Evolutionary conservation across 2,888 invertebrate species (phyloP), one percentile per base, ranked within the genome.

Genomic region (Lumbricus terrestris): DNA sequence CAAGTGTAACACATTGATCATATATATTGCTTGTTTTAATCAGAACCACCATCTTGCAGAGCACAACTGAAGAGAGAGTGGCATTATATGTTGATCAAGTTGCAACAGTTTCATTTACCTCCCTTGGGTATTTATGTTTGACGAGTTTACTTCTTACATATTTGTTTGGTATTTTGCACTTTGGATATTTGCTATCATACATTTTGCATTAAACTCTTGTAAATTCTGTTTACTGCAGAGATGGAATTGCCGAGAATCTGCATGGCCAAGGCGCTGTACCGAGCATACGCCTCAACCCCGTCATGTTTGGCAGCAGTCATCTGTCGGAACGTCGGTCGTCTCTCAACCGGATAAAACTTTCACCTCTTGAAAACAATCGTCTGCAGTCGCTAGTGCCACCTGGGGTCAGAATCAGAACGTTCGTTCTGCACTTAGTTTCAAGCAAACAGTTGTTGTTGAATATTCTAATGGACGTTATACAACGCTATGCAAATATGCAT

Each of bases 311-410:
- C 85, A 85, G 23, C 37, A 33, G 35, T 85, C 85, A 85, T 35
- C 85, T 37, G 85, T 35, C 34, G 23, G 85, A 85, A 35, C 34
- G 85, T 18, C 85, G 85, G 85, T 85, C 85, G 23, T 85, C 85
- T 34, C 85, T 85, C 35, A 85, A 85, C 37, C 85, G 85, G 34
- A 85, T 85, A 4, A 85, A 85, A 23, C 37, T 85, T 29, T 37
- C 37, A 33, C 85, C 85, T 37, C 85, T 85, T 85, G 85, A 85
- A 34, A 85, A 85, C 37, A 37, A 29, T n/a, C 85, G 85, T 23
- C 85, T 85, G 16, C 85, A 85, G 85, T 85, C 85, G 13, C 85
- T 85, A 35, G 85, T 85, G 37, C 85, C 85, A 85, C 85, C 85
- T 85, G 85, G 85, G 85, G 85, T 85, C 23, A 85, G 85, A 69